phyloP scores from a whole-genome alignment of 2,888 invertebrate species.

The Rambutsinella grinnellia region DNA sequence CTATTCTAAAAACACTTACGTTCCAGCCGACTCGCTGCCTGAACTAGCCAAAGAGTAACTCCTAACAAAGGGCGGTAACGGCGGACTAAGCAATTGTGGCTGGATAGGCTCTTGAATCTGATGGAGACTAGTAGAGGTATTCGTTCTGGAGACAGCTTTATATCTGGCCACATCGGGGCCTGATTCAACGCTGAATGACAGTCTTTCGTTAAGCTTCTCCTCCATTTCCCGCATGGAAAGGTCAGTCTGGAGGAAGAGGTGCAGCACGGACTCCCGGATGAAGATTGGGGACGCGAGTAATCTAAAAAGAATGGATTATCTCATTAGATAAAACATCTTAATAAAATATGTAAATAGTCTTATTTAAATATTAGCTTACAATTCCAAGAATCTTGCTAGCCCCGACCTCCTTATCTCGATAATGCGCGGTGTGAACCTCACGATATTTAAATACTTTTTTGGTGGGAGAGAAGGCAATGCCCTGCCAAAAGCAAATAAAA shows the following conservation, averaged over 20 bases:
- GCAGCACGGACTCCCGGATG: slow-evolving; percentile 59
- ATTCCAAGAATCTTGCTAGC: slow-evolving; percentile 58
- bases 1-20: slow-evolving; percentile 33
- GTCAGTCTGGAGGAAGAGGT: slow-evolving; percentile 62
- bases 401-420: slow-evolving; percentile 58
- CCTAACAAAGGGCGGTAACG: slow-evolving; percentile 28
- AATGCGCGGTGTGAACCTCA: slow-evolving; percentile 58
- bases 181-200: slow-evolving; percentile 40
- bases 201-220: slow-evolving; percentile 47
- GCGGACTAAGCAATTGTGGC: slow-evolving; percentile 11
- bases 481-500: slow-evolving; percentile 31
- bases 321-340: not conserved
- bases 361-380: slow-evolving; percentile 42
- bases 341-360: not conserved
- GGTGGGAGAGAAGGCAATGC: slow-evolving; percentile 59
- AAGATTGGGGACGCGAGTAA: slow-evolving; percentile 58
- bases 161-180: slow-evolving; percentile 21
- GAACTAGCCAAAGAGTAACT: slow-evolving; percentile 43
- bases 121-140: slow-evolving; percentile 12
- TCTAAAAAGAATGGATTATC: slow-evolving; percentile 40
- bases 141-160: slow-evolving; percentile 21
- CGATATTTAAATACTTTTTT: slow-evolving; percentile 59
- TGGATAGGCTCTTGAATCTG: not conserved
- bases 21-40: slow-evolving; percentile 45
- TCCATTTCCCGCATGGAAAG: slow-evolving; percentile 59